Base-by-base conservation (phyloP, 2,797 vertebrate genomes). In the Kryptolebias ocellatus region DNA sequence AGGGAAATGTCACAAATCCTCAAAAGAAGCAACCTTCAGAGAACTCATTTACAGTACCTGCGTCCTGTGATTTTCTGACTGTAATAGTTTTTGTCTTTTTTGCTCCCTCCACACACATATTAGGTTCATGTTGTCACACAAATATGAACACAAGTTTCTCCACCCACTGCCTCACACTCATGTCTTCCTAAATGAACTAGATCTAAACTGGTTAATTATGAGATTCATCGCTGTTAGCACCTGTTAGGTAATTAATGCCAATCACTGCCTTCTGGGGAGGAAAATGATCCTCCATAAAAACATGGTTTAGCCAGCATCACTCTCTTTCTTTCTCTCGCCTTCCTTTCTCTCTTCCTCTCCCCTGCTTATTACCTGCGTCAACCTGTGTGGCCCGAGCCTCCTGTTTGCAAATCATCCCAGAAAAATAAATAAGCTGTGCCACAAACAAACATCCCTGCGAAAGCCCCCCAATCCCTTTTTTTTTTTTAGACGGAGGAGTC, bases 211-310 rank as follows among this genome's bases (percentile, higher is more conserved):
- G 67, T 84, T 90, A 84, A 91, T 92, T 89, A 91, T 85, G 74
- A 86, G 89, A 90, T 80, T 81, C 79, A 78, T 87, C 60, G 66
- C 85, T 76, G 83, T 88, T 89, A 88, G 86, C 87, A 92, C 89
- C 91, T 92, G 89, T 90, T 90, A 66, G 79, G 79, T 90, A 91
- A 91, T 93, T 90, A 91, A 90, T 92, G 85, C 85, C 88, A 92
- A 90, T 92, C 84, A 85, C 70, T 84, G 85, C 85, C 86, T 90
- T 91, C 85, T 83, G 79, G 78, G 80, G 83, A 88, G 79, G 74
- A 90, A 88, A 88, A 87, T 83, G 61, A 87, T 80, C 78, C 76
- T 72, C 73, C 55, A 82, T 83, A 78, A 87, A 91, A 88, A 87
- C 80, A 83, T 15, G 28, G 59, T 81, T 89, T 73, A 74, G 75